Base-by-base conservation (phyloP, 64 coral and sea anemone genomes). In the Montipora capricornis region DNA sequence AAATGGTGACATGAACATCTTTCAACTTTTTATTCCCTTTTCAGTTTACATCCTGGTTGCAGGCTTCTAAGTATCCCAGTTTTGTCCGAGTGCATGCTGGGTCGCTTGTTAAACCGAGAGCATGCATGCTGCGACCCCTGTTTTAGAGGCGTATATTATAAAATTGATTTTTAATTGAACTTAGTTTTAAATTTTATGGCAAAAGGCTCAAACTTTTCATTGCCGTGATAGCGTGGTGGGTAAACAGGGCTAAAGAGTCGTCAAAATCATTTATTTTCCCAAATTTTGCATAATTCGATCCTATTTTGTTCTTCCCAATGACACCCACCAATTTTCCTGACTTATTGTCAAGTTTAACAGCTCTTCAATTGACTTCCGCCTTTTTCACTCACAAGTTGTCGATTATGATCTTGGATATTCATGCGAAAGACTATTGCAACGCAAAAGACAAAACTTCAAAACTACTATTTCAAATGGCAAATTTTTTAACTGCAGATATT, bases 401-500 rank as follows among this genome's bases (percentile, higher is more conserved):
- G 44, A 49, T 49, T 2, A 3, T 13, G 6, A 49, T 49, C 47
- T 15, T 49, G 47, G 46, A 19, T n/a, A 49, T 78, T 17, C 76
- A 19, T 78, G 14, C 59, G 8, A 17, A n/a, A 6, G 8, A 78
- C 17, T 5, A 82, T 9, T 22, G 37, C 37, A 49, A 55, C 77
- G 49, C 53, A 5, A 86, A 71, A 86, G 17, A 85, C 47, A 48
- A 6, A 73, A 73, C 68, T 50, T 20, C n/a, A 86, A 15, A 44
- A 71, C 82, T 57, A 0, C 53, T 86, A 71, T 86, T 86, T 86
- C 82, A 60, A 86, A 12, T 71, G 66, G 47, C 66, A 50, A 84
- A 71, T 86, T 86, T 86, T 86, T 86, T 71, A 71, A 86, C 44
- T 47, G 19, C 62, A 67, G 13, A 86, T 86, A 86, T 86, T 86